Percentiles rank a stretch among this genome's conserved stretches.
Conservation (phyloP, 2,797 vertebrate species). For the Neosilurus hyrtlii region DNA sequence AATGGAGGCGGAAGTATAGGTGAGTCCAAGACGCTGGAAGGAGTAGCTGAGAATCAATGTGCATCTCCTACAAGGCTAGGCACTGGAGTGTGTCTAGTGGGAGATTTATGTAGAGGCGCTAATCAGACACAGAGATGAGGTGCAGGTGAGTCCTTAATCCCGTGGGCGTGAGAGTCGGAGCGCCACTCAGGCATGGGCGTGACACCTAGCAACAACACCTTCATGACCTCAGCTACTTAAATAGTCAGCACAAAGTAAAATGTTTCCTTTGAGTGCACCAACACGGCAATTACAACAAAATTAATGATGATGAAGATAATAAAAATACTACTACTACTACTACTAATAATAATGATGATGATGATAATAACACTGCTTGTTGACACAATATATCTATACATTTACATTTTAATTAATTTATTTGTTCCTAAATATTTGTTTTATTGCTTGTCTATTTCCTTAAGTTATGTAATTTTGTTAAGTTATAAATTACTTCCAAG, state of each 20-base stretch:
- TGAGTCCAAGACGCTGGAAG: too few relatives aligned
- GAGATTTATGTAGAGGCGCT: too few relatives aligned
- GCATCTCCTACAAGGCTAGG: too few relatives aligned
- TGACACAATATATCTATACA: too few relatives aligned
- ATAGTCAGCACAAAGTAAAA: neutral
- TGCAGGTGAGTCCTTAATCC: too few relatives aligned
- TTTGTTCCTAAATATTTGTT: neutral
- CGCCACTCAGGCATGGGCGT: too few relatives aligned
- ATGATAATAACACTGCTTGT: too few relatives aligned
- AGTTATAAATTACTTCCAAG: neutral
- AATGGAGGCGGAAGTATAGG: too few relatives aligned
- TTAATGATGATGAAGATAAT: neutral
- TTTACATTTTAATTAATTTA: neutral
- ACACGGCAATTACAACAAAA: neutral
- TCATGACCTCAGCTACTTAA: neutral
- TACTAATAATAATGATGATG: neutral
- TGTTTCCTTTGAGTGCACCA: neutral
- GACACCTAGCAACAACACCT: neutral
- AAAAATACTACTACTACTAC: neutral
- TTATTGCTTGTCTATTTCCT: neutral
- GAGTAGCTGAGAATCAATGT: too few relatives aligned
- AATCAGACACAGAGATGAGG: too few relatives aligned
- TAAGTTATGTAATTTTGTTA: neutral
- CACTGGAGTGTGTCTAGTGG: too few relatives aligned
- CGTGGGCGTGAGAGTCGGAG: too few relatives aligned